Evolutionary conservation across 2,797 vertebrate genomes (phyloP), one percentile per base, ranked within the genome.

Genomic region (Gymnothorax javanicus): DNA sequence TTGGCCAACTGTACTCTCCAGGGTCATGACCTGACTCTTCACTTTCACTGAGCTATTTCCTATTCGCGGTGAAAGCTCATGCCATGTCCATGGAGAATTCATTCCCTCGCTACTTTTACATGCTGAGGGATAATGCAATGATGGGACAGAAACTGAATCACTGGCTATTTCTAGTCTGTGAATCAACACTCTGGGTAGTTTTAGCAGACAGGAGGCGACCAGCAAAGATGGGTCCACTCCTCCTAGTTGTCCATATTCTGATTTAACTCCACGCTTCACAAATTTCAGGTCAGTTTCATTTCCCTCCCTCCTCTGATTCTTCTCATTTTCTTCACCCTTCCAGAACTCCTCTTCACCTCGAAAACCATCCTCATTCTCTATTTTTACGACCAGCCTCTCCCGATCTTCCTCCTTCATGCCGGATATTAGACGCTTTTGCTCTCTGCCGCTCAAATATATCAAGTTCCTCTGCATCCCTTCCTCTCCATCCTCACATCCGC

Each of bases 391-490:
- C 82, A 58, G 4, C 12, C 84, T 58, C 20, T 67, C 83, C 33
- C 23, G 64, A 84, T 60, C 50, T 81, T 60, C 57, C 20, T 15
- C 79, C 43, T 59, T 56, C 52, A 73, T 54, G 58, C 25, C 69
- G 69, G 75, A 43, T 71, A 23, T 67, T 84, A 85, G 57, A 56
- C 12, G 13, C 27, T 71, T 2, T 67, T 27, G 64, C 60, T 43
- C 73, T 87, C 83, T 27, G 57, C 79, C 58, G 17, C 17, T 50
- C 52, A 43, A 43, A 43, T 27, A 84, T 64, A 85, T 15, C 23
- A 71, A 64, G 82, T 56, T 87, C 54, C 67, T 77, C 71, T 54
- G 50, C 89, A 43, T 43, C 33, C 2, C 33, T 43, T 43, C 84
- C 73, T 52, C 59, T 67, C 43, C 54, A 27, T 12, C 9, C 23